phyloP scores from a whole-genome alignment of 2,113 vertebrate genomes.

The Pholis gunnellus region DNA sequence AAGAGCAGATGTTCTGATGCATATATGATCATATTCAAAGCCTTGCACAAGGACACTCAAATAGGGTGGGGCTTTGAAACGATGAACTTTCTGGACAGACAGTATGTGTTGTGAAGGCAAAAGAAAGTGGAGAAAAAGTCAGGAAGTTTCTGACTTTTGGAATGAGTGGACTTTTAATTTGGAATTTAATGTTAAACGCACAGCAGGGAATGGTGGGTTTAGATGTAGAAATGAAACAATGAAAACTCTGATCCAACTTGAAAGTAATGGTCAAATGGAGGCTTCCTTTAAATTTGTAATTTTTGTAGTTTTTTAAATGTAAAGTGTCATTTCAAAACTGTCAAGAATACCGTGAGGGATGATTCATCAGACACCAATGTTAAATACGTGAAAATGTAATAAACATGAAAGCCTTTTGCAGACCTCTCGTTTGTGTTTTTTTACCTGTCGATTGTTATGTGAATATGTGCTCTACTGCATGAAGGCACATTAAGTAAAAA shows the following conservation, averaged over 20 bases:
- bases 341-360: background rate
- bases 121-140: conserved; percentile 21
- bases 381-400: conserved; percentile 34
- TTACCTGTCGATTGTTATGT: background rate
- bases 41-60: background rate
- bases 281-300: background rate
- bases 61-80: background rate
- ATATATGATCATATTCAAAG: background rate
- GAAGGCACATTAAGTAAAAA: too few species aligned
- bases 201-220: background rate
- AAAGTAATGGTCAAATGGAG: background rate
- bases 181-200: background rate
- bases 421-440: background rate
- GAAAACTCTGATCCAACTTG: background rate
- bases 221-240: background rate
- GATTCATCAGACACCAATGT: background rate
- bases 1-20: background rate
- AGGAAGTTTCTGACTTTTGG: background rate
- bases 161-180: background rate
- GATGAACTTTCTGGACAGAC: background rate
- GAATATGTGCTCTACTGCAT: background rate
- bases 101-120: background rate
- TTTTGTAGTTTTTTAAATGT: conserved; percentile 24
- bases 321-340: background rate
- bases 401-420: conserved; percentile 42